Percentiles rank a stretch among this genome's conserved stretches.
Conservation (phyloP, 30 jellyfish, hydroid and myxozoan genomes). For the Catostylus mosaicus region DNA sequence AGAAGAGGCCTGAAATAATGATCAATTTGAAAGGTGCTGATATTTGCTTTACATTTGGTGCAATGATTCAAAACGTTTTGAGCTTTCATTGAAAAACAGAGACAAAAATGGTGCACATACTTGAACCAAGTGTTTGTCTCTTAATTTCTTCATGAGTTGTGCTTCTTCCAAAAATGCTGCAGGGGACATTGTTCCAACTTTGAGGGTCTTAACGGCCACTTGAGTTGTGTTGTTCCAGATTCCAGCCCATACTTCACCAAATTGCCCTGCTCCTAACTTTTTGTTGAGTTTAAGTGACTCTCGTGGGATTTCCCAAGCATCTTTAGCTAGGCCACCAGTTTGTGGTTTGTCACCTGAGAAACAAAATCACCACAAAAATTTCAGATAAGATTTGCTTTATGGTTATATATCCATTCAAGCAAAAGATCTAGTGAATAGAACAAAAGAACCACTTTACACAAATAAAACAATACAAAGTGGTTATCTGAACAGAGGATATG, state of each 20-base stretch:
- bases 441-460: not conserved
- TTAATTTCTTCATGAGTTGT: slow-evolving; percentile 75
- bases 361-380: not conserved
- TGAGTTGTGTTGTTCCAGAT: slow-evolving; percentile 87
- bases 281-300: slow-evolving; percentile 84
- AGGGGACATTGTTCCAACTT: slow-evolving; percentile 90
- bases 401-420: not conserved
- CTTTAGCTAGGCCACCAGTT: slow-evolving; percentile 92
- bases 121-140: slow-evolving; percentile 94
- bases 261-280: slow-evolving; percentile 95
- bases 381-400: no score
- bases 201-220: slow-evolving; percentile 94
- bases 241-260: slow-evolving; percentile 99
- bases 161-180: slow-evolving; percentile 91
- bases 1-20: no score
- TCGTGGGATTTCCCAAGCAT: slow-evolving; percentile 96
- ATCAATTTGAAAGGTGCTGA: no score
- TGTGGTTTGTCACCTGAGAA: slow-evolving; percentile 79
- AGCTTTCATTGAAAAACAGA: no score
- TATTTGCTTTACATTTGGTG: no score
- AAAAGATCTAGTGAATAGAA: not conserved
- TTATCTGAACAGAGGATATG: no score
- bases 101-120: slow-evolving; percentile 30
- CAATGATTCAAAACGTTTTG: no score
- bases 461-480: not conserved